Percentiles rank a stretch among this genome's conserved stretches.
These are phyloP conservation scores for Sakesphorus luctuosus DNA, from an alignment of 2,113 vertebrate genomes.

Conservation along the genomic window DNA sequence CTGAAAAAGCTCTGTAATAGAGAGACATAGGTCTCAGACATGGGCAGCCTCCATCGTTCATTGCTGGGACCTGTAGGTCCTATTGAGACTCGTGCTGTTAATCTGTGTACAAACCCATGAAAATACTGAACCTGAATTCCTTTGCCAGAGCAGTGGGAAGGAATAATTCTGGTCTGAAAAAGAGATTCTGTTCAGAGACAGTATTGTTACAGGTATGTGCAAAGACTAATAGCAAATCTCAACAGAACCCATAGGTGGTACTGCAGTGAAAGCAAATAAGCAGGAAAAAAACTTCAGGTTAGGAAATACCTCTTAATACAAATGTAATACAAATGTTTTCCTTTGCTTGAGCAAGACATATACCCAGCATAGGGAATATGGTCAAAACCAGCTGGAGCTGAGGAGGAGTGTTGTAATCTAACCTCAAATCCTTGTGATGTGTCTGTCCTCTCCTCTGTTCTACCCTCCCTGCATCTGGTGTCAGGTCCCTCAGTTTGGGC, in stretches of 20 bases:
- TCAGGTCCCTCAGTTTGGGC: background rate
- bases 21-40: background rate
- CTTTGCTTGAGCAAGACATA: background rate
- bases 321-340: background rate
- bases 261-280: background rate
- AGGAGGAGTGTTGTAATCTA: background rate
- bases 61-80: background rate
- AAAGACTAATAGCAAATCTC: background rate
- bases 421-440: background rate
- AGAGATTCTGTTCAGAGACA: background rate
- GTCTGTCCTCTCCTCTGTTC: background rate
- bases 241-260: background rate
- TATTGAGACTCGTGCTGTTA: background rate
- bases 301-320: background rate
- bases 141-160: background rate
- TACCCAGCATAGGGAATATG: background rate
- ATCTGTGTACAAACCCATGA: background rate
- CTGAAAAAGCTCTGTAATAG: background rate
- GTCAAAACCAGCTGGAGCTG: background rate
- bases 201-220: background rate
- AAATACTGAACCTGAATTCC: background rate
- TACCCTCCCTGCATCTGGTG: background rate
- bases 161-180: background rate
- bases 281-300: background rate
- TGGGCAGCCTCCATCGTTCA: background rate